These are phyloP conservation scores for Burhinus bistriatus DNA, from an alignment of 2,113 vertebrate species.

Conservation along the genomic window DNA sequence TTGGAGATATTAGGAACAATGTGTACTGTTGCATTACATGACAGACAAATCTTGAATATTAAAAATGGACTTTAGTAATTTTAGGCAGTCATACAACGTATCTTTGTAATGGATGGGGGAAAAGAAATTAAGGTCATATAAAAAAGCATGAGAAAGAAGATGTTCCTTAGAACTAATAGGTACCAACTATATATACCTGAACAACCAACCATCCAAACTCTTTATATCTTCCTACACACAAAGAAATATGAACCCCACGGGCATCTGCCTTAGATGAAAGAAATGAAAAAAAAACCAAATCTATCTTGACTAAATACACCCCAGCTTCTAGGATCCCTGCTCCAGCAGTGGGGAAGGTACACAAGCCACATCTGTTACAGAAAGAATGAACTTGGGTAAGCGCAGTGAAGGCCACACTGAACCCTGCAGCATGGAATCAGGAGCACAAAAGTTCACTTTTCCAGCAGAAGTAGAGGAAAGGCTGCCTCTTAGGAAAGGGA, in stretches of 20 bases:
- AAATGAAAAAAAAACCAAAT: background rate
- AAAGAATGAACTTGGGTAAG: background rate
- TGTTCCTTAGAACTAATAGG: background rate
- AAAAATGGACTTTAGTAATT: background rate
- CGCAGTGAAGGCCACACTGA: rapidly evolving
- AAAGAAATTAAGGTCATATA: background rate
- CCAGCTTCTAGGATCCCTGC: background rate
- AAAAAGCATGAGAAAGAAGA: background rate
- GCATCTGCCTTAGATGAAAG: background rate
- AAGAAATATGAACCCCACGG: background rate
- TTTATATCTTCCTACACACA: background rate
- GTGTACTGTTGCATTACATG: background rate
- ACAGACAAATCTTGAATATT: background rate
- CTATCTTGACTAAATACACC: background rate
- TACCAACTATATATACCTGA: background rate
- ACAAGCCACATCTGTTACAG: background rate
- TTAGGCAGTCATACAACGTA: background rate
- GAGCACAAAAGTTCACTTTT: background rate
- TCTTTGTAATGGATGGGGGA: background rate
- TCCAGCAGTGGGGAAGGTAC: background rate
- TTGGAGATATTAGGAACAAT: background rate
- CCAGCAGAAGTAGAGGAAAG: background rate
- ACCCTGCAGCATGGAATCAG: rapidly evolving
- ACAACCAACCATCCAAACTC: background rate
- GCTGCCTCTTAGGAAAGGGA: background rate